phyloP scores from a whole-genome alignment of 2,888 invertebrate species.

The Scelioninae gen. 1 region DNA sequence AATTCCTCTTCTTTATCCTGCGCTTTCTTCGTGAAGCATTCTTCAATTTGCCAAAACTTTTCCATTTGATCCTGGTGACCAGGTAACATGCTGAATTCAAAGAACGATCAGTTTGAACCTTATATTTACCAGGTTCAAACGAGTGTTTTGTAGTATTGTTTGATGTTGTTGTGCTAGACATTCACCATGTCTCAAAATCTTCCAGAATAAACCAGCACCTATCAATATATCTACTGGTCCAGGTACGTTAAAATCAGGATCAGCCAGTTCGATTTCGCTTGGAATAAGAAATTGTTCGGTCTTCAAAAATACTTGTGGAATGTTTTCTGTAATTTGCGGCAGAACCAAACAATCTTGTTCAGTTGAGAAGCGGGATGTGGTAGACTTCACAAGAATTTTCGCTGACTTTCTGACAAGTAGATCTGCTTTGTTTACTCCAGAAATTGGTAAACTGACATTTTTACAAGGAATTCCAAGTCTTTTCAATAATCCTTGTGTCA shows the following conservation, averaged over 20 bases:
- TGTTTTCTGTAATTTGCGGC: not conserved
- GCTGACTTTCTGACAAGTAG: not conserved
- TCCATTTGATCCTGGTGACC: not conserved
- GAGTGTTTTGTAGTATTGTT: conserved; percentile 2
- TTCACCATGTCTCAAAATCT: not conserved
- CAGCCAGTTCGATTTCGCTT: conserved; percentile 2
- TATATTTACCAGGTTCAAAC: not conserved
- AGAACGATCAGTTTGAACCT: not conserved
- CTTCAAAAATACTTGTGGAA: not conserved
- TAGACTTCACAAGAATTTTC: conserved; percentile 6
- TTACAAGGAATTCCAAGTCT: not conserved
- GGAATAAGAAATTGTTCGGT: not conserved
- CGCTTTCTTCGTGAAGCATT: not conserved
- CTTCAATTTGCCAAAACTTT: conserved; percentile 9
- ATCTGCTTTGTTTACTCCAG: conserved; percentile 1
- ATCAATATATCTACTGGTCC: not conserved
- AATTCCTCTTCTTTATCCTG: not conserved
- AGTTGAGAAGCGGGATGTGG: not conserved
- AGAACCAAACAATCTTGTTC: conserved; percentile 12
- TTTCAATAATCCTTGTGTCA: not conserved
- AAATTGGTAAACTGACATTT: not conserved
- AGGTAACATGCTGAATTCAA: not conserved
- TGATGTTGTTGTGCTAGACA: conserved; percentile 5
- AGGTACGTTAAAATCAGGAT: not conserved
- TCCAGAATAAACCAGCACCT: not conserved